phyloP scores from a whole-genome alignment of 2,888 invertebrate genomes.

The Calephelis perditalis region DNA sequence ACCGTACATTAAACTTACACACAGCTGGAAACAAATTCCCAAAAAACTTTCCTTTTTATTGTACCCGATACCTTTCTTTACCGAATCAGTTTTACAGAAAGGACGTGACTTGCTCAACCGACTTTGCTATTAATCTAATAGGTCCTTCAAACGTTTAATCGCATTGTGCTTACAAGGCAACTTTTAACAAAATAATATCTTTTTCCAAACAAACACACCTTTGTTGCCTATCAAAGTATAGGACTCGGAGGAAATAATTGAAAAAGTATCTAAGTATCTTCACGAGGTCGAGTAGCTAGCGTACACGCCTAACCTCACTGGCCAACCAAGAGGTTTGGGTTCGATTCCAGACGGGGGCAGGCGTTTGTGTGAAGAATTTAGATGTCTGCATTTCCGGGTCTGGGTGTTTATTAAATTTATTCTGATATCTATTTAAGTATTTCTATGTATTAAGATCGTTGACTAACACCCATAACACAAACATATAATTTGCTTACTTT shows the following conservation, averaged over 20 bases:
- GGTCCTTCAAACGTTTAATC: conserved; percentile 34
- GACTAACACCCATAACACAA: no score
- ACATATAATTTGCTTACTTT: no score
- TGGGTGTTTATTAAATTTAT: no score
- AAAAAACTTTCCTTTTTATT: conserved; percentile 41
- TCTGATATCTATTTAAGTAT: no score
- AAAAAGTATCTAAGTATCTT: not conserved
- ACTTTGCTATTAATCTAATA: conserved; percentile 56
- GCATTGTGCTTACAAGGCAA: conserved; percentile 25
- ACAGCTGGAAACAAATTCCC: not conserved
- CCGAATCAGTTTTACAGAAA: conserved; percentile 52
- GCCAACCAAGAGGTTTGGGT: no score
- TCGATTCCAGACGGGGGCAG: no score
- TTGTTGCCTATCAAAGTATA: conserved; percentile 6
- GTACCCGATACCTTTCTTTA: conserved; percentile 41
- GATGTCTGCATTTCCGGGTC: no score
- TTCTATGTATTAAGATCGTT: no score
- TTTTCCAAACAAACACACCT: conserved; percentile 15
- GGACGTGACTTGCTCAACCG: conserved; percentile 56
- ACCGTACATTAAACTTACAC: not conserved
- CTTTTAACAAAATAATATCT: conserved; percentile 18
- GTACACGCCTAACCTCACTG: no score
- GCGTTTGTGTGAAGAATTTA: no score
- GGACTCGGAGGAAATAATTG: conserved; percentile 20
- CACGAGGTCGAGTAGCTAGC: no score